Evolutionary conservation across 2,888 invertebrate genomes (phyloP).

Genomic region (Erpobdella octoculata): DNA sequence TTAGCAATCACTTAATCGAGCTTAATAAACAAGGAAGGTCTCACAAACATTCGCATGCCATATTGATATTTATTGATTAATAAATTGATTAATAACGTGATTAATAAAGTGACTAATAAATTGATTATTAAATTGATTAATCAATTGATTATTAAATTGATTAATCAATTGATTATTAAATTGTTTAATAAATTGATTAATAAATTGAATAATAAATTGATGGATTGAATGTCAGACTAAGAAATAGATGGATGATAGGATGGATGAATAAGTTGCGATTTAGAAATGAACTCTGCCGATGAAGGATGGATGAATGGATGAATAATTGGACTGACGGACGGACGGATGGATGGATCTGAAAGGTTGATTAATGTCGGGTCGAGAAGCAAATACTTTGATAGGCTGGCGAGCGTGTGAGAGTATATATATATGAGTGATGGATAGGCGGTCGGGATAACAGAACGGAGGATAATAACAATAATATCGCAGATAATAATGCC

Average conservation of each 20-base stretch:
- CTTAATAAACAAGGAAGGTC: too few species aligned
- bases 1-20: too few species aligned
- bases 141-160: background rate
- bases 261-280: background rate
- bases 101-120: background rate
- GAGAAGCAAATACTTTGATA: too few species aligned
- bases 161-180: background rate
- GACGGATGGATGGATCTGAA: conserved; percentile 11
- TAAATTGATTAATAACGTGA: too few species aligned
- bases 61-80: too few species aligned
- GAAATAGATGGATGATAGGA: background rate
- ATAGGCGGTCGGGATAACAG: background rate
- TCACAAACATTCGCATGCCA: too few species aligned
- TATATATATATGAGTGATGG: background rate
- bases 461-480: background rate
- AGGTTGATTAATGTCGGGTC: too few species aligned
- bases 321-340: background rate
- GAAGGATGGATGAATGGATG: background rate
- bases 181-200: background rate
- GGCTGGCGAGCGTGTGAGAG: too few species aligned
- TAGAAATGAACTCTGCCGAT: background rate
- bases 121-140: background rate
- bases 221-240: background rate
- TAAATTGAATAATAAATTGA: background rate
- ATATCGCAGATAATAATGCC: too few species aligned